Evolutionary conservation across 2,797 vertebrate species (phyloP), one percentile per base, ranked within the genome.

Genomic region (Hydrolagus colliei): DNA sequence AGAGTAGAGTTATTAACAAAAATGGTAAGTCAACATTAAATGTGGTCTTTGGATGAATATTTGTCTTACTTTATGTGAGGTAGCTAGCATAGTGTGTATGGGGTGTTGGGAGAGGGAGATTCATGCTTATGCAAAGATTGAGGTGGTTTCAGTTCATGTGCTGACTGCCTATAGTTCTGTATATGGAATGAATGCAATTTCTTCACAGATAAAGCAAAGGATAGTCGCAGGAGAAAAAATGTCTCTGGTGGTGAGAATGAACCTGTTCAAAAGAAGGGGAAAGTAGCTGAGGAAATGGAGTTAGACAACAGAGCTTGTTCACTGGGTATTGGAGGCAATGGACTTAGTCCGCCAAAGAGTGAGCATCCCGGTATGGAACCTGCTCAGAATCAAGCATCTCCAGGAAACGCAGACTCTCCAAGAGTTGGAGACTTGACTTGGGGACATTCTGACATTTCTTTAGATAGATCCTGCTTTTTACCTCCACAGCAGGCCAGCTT

Each of bases 241-340:
- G 90, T 94, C 88, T 96, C 96, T 1, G 97, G 97, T 91, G 92
- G 94, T 87, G 96, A 96, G 68, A 96, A 96, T 89, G 97, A 99
- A 91, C 88, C 96, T 91, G 96, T 94, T 89, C 93, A 95, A 88
- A 99, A 99, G 90, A 96, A 97, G 87, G 96, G 97, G 86, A 99
- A 98, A 92, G 94, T 92, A 86, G 93, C 93, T 41, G 96, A 95
- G 85, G 96, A 95, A 91, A 89, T 89, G 88, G 94, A 97, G 71
- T 91, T 92, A 79, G 95, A 95, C 89, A 94, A 92, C 67, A 95
- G 95, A 5, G 65, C n/a, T 0, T 41, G 79, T 18, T 12, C 18
- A 14, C 12, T 68, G 32, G 79, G 62, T 35, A 32, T 63, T 20
- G 79, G 79, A 84, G 65, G 79, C 65, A 84, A 84, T 71, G 65